Evolutionary conservation across 2,888 invertebrate genomes (phyloP).

Genomic region (Andrena haemorrhoa): DNA sequence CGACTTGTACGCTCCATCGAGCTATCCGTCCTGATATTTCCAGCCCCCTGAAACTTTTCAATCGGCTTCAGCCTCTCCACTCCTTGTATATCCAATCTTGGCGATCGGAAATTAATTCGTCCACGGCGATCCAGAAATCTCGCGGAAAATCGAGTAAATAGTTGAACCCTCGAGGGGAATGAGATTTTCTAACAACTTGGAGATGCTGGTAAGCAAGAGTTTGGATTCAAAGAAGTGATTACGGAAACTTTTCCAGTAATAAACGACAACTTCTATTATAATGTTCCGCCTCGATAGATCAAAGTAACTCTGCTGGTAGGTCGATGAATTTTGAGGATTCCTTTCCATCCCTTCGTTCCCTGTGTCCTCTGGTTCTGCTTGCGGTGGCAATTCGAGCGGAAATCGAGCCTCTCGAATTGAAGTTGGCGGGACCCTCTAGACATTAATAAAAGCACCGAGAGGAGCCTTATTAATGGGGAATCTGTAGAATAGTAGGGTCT

Average conservation of each 20-base stretch:
- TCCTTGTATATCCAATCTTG: neutral
- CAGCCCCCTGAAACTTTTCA: neutral
- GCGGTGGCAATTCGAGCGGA: constrained; percentile 21
- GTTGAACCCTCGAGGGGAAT: neutral
- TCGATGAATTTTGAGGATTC: constrained; percentile 63
- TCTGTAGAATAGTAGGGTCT: too few species aligned
- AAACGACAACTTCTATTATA: constrained; percentile 67
- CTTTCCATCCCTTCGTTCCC: constrained; percentile 10
- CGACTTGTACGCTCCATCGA: neutral
- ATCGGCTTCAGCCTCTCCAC: neutral
- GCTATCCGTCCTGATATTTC: neutral
- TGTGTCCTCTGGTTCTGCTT: constrained; percentile 37
- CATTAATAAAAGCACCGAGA: constrained; percentile 10
- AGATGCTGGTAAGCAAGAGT: neutral
- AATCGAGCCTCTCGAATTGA: constrained; percentile 5
- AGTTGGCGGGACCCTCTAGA: constrained; percentile 24
- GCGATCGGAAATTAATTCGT: neutral
- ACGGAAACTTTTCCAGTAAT: constrained; percentile 37
- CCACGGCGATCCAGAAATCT: neutral
- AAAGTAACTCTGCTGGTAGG: constrained; percentile 48
- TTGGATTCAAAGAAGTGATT: constrained; percentile 22
- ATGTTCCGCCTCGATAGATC: constrained; percentile 55
- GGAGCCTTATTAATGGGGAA: neutral
- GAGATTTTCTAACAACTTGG: constrained; percentile 3
- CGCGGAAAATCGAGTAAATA: neutral